Evolutionary conservation across 1,140 invertebrate species (phyloP), one percentile per base, ranked within the genome.

Genomic region (Drosophila auraria): DNA sequence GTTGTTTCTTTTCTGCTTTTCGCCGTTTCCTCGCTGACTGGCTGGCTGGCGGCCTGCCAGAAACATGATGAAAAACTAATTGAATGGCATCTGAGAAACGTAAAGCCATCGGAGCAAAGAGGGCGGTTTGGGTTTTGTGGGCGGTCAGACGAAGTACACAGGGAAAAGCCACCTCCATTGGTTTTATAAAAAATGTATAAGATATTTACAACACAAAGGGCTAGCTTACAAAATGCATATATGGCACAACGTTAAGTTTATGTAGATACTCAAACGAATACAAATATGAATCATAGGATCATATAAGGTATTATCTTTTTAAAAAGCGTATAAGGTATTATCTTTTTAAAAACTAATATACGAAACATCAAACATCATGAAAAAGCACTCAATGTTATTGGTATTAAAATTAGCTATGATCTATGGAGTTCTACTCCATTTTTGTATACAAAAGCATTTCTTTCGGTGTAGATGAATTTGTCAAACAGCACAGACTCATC

Each of bases 61-160:
- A 72, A 44, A 82, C 73, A 65, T 72, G 80, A 89, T 70, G 83
- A 83, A 87, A 80, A 81, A 78, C 83, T 87, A 83, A 87, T 89
- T 80, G 83, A 83, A 62, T 78, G 80, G 69, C 83, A 87, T 78
- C 71, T 60, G 56, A 64, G 63, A 68, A 65, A 84, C 65, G 65
- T 58, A 70, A 62, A 82, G 40, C 42, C 53, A 58, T 44, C 49
- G 30, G 42, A 42, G 59, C 14, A 69, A 57, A 47, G 44, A 53
- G 73, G 51, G 47, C 47, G 36, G 63, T 42, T 27, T 62, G 27
- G 25, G 63, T 20, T 61, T 51, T 59, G 11, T 38, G 54, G 40
- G 73, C 54, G 47, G 20, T 72, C 30, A 33, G 40, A 25, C 33
- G 14, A 8, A 0, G 3, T 56, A 71, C 63, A 54, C 25, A n/a